These are phyloP conservation scores for Melanotaenia duboulayi DNA, from an alignment of 2,113 vertebrate genomes.

Conservation along the genomic window DNA sequence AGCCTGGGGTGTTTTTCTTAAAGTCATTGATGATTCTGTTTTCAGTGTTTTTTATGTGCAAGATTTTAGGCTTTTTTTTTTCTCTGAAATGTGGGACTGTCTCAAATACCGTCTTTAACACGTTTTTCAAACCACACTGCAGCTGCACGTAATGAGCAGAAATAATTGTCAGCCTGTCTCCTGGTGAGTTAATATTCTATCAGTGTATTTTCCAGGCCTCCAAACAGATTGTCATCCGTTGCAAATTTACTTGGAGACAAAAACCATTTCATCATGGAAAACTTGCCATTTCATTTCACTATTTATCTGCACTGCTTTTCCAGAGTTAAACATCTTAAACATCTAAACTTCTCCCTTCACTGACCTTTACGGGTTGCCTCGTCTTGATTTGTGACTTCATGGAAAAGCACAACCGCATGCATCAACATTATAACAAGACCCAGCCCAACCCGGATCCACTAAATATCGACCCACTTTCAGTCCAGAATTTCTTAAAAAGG, in stretches of 20 bases:
- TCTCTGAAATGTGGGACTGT: conserved; percentile 25
- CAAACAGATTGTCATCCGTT: conserved; percentile 51
- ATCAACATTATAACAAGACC: conserved; percentile 53
- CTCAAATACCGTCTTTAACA: conserved; percentile 24
- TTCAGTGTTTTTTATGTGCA: conserved; percentile 45
- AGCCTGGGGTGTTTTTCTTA: conserved; percentile 43
- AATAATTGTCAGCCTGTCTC: conserved; percentile 8
- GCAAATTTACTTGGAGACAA: conserved; percentile 23
- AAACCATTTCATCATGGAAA: conserved; percentile 59
- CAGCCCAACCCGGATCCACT: neutral
- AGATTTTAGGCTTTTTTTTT: neutral
- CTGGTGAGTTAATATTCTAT: conserved; percentile 38
- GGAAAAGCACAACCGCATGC: conserved; percentile 61
- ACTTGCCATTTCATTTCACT: conserved; percentile 17
- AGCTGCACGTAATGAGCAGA: conserved; percentile 42
- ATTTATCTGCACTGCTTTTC: conserved; percentile 37
- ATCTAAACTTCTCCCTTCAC: conserved; percentile 41
- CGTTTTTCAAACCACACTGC: conserved; percentile 22
- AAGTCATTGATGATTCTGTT: conserved; percentile 37
- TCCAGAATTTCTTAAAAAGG: conserved; percentile 68
- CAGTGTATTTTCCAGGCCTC: conserved; percentile 31
- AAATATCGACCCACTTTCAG: conserved; percentile 30
- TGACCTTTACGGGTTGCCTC: conserved; percentile 66
- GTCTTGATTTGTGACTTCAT: conserved; percentile 67
- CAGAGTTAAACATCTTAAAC: conserved; percentile 32